These are phyloP conservation scores for Thermophis baileyi DNA, from an alignment of 2,113 vertebrate genomes.

Conservation along the genomic window DNA sequence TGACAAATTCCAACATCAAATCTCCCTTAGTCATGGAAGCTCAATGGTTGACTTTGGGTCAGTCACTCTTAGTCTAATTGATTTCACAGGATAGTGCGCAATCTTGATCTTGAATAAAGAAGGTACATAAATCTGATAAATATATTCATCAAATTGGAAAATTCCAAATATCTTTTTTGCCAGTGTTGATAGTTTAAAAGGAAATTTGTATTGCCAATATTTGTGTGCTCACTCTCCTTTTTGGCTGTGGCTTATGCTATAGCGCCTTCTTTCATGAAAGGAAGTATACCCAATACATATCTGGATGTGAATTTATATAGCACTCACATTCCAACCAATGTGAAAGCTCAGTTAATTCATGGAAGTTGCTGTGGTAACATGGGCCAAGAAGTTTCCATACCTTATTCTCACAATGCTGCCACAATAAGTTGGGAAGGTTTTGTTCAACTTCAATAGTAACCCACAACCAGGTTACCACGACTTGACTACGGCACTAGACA, in stretches of 20 bases:
- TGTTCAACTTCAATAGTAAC: not conserved
- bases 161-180: not conserved
- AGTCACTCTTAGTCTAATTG: not conserved
- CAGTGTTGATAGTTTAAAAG: not conserved
- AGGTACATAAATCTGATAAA: not conserved
- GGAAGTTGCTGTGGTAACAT: not conserved
- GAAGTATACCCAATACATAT: not conserved
- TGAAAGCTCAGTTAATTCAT: not conserved
- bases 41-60: not conserved
- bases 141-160: not conserved
- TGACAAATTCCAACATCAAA: not conserved
- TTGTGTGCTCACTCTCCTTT: not conserved
- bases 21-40: not conserved
- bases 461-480: not conserved
- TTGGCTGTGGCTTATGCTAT: not conserved
- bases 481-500: not conserved
- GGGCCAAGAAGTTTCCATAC: not conserved
- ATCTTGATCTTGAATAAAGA: not conserved
- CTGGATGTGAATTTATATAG: not conserved
- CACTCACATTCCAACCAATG: not conserved
- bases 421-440: not conserved
- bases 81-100: not conserved
- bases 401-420: not conserved
- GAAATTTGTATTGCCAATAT: not conserved
- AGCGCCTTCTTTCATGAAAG: not conserved